phyloP scores from a whole-genome alignment of 2,797 vertebrate species.

The Coregonus sp. region DNA sequence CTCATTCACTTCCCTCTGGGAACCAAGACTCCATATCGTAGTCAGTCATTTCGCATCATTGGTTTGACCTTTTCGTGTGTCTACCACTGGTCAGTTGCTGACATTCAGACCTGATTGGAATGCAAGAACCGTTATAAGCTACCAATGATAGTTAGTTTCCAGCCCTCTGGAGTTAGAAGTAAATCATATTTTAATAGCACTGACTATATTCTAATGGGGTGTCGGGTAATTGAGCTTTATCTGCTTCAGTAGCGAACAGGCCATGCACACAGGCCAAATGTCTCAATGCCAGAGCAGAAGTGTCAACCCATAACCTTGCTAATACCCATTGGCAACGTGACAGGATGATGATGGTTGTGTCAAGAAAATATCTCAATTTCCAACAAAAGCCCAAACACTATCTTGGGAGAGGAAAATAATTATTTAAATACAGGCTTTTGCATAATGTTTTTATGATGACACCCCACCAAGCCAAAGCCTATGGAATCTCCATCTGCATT shows the following conservation, averaged over 20 bases:
- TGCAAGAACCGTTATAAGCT: neutral
- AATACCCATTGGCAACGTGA: neutral
- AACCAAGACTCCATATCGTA: neutral
- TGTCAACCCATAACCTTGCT: neutral
- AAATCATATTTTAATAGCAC: neutral
- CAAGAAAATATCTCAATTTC: conserved; percentile 3
- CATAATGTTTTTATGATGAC: neutral
- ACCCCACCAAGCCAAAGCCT: neutral
- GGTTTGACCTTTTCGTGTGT: neutral
- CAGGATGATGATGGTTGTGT: neutral
- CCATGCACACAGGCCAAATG: conserved; percentile 1
- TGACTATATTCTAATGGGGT: conserved; percentile 14
- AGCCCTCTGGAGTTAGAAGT: neutral
- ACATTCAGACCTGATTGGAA: neutral
- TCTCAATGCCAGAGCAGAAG: neutral
- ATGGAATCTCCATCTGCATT: neutral
- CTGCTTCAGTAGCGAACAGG: conserved; percentile 13
- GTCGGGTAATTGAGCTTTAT: conserved; percentile 15
- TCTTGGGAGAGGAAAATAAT: neutral
- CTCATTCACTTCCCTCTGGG: neutral
- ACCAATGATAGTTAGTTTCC: neutral
- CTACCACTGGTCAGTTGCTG: neutral
- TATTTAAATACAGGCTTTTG: neutral
- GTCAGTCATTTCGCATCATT: neutral
- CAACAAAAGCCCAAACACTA: conserved; percentile 2